Percentiles rank a stretch among this genome's conserved stretches.
Evolutionary conservation across 2,888 invertebrate genomes (phyloP).

Genomic region (Sthenelais limicola): DNA sequence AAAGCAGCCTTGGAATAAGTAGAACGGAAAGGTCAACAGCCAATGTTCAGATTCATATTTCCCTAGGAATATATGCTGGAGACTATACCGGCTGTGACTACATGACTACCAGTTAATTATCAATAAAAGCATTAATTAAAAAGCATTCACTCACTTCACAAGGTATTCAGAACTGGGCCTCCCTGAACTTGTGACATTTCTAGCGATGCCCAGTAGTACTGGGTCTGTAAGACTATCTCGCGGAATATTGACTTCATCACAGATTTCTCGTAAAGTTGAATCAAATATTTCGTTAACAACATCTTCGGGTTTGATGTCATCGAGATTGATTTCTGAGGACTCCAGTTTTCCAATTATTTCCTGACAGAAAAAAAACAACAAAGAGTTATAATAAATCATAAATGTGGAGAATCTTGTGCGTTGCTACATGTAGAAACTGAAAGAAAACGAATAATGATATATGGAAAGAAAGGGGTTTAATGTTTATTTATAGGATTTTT

Average conservation of each 20-base stretch:
- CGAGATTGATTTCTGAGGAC: slow-evolving; percentile 59
- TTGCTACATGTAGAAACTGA: too few species aligned
- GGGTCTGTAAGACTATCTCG: slow-evolving; percentile 59
- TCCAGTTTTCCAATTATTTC: slow-evolving; percentile 61
- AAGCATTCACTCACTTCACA: slow-evolving; percentile 61
- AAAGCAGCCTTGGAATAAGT: too few species aligned
- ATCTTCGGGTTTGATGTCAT: slow-evolving; percentile 52
- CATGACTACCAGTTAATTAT: not conserved
- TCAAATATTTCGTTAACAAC: slow-evolving; percentile 70
- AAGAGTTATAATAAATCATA: too few species aligned
- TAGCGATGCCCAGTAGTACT: slow-evolving; percentile 67
- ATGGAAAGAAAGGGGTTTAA: too few species aligned
- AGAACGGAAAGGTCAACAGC: too few species aligned
- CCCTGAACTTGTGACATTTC: slow-evolving; percentile 68
- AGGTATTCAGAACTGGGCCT: slow-evolving; percentile 72
- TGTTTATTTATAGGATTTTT: too few species aligned
- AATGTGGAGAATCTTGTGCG: too few species aligned
- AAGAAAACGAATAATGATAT: too few species aligned
- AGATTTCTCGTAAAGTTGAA: slow-evolving; percentile 70
- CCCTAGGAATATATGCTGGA: not conserved
- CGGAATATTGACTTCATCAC: slow-evolving; percentile 72
- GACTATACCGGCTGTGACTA: not conserved
- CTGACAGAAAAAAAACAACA: slow-evolving; percentile 52
- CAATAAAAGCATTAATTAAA: not conserved
- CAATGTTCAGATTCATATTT: too few species aligned